Conservation (phyloP, 2,113 vertebrate genomes). For the Oxyruncus cristatus region DNA sequence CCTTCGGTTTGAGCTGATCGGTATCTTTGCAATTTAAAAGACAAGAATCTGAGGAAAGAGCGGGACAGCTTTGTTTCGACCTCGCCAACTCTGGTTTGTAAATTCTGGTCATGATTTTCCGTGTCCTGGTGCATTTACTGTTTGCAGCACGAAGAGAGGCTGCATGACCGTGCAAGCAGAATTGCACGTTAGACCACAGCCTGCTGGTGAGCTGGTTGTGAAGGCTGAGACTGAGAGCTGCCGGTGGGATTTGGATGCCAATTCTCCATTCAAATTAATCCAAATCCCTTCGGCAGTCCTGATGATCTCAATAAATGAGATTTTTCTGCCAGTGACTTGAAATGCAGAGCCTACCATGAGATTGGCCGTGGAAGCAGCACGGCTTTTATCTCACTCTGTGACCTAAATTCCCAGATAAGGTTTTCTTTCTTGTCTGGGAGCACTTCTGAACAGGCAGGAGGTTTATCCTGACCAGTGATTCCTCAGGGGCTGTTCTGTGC, state of each 20-base stretch:
- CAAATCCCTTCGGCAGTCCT: background rate
- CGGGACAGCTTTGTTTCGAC: background rate
- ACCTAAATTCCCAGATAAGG: background rate
- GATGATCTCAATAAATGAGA: background rate
- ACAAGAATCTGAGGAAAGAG: background rate
- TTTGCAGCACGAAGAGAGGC: background rate
- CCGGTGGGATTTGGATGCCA: background rate
- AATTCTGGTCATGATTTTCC: background rate
- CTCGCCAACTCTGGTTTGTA: background rate
- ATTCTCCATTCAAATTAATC: constrained; percentile 47
- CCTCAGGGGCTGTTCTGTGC: background rate
- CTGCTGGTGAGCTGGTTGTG: background rate
- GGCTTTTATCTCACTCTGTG: constrained; percentile 6
- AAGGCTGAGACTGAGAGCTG: constrained; percentile 8
- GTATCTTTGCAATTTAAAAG: background rate
- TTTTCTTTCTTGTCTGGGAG: background rate
- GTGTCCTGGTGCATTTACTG: background rate
- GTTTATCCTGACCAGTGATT: background rate
- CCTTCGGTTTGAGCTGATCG: background rate
- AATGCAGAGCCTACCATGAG: constrained; percentile 9
- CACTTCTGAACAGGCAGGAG: background rate
- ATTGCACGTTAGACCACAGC: background rate
- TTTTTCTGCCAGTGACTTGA: constrained; percentile 36
- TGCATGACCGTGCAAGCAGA: background rate
- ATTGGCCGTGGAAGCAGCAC: background rate